Evolutionary conservation across 1,140 invertebrate species (phyloP).

Genomic region (Phymastichus coffea): DNA sequence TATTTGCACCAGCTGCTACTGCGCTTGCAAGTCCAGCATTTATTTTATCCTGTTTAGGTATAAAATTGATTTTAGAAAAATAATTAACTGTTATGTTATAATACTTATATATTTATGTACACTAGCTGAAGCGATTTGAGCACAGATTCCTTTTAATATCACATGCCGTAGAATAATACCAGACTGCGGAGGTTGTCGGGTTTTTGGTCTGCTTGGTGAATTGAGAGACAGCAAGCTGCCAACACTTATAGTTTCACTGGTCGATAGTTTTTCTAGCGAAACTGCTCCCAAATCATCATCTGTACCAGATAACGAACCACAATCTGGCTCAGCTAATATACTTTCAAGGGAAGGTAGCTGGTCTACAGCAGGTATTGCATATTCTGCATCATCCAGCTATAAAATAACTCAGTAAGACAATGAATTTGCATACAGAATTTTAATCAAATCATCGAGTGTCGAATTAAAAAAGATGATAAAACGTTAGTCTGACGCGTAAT

Average conservation of each 20-base stretch:
- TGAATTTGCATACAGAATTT: neutral
- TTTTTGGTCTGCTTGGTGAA: slow-evolving; percentile 51
- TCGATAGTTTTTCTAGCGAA: slow-evolving; percentile 44
- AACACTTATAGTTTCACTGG: slow-evolving; percentile 50
- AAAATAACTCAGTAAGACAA: neutral
- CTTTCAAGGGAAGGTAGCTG: slow-evolving; percentile 81
- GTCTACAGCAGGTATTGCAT: slow-evolving; percentile 76
- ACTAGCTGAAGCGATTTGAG: slow-evolving; percentile 78
- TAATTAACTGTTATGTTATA: neutral
- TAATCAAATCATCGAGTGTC: too few species aligned
- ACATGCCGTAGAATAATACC: slow-evolving; percentile 79
- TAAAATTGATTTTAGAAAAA: neutral
- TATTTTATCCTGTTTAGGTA: slow-evolving; percentile 70
- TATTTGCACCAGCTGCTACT: slow-evolving; percentile 72
- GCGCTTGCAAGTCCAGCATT: slow-evolving; percentile 86
- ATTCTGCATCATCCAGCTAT: slow-evolving; percentile 79
- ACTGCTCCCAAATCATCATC: slow-evolving; percentile 56
- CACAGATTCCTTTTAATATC: slow-evolving; percentile 80
- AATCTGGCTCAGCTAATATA: slow-evolving; percentile 77
- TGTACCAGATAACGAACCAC: slow-evolving; percentile 61
- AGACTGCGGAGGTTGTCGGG: slow-evolving; percentile 56
- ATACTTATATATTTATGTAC: slow-evolving; percentile 55
- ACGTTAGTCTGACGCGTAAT: neutral
- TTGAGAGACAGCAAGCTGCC: slow-evolving; percentile 52
- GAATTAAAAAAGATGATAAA: neutral